phyloP scores from a whole-genome alignment of 2,888 invertebrate genomes.

The Volucella inanis region DNA sequence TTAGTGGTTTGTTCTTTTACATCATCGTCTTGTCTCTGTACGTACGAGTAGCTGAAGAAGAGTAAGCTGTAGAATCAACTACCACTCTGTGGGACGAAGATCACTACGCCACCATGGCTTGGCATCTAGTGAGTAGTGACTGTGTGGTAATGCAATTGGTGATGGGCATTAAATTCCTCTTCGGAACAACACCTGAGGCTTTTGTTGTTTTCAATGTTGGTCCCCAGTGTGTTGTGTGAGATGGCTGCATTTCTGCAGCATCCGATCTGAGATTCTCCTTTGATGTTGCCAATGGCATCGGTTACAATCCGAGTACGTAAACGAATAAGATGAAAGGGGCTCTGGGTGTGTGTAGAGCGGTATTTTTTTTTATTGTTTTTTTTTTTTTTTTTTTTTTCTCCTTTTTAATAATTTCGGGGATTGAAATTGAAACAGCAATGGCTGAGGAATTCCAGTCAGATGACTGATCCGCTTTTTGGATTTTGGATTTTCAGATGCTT shows the following conservation, averaged over 20 bases:
- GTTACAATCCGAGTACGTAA: constrained; percentile 71
- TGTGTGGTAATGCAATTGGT: constrained; percentile 74
- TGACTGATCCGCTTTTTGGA: constrained; percentile 74
- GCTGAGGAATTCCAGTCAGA: constrained; percentile 69
- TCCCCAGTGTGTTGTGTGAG: constrained; percentile 57
- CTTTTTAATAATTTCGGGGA: constrained; percentile 66
- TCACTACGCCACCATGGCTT: constrained; percentile 20
- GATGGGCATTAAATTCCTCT: constrained; percentile 75
- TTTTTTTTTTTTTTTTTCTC: constrained; percentile 16
- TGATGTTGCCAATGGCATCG: constrained; percentile 71
- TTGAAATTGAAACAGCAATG: constrained; percentile 28
- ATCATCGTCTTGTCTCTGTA: constrained; percentile 24
- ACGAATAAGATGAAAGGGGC: constrained; percentile 34
- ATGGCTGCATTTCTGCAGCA: constrained; percentile 62
- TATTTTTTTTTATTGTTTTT: not conserved
- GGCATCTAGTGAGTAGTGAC: constrained; percentile 37
- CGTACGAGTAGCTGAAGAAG: constrained; percentile 22
- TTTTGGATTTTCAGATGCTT: constrained; percentile 69
- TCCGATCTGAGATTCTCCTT: constrained; percentile 63
- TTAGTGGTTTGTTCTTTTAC: constrained; percentile 71
- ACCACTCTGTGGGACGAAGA: constrained; percentile 57
- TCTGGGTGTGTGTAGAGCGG: constrained; percentile 40
- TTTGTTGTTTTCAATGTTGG: constrained; percentile 31
- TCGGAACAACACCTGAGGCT: constrained; percentile 74
- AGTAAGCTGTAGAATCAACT: not conserved